Base-by-base conservation (phyloP, 2,888 invertebrate genomes). In the Rhogogaster chlorosoma region DNA sequence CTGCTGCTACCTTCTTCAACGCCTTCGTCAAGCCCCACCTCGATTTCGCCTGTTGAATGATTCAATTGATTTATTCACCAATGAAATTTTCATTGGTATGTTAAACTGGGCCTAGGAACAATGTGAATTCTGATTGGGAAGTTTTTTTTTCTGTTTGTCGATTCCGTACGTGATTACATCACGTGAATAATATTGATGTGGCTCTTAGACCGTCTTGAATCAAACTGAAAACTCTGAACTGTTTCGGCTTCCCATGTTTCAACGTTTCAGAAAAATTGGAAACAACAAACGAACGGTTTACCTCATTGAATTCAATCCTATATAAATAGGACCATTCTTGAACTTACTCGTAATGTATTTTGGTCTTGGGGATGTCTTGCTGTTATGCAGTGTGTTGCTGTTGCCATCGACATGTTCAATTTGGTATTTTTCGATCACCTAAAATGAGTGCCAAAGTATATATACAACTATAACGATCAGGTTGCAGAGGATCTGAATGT, bases 391-490 rank as follows among this genome's bases (percentile, higher is more conserved):
- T 18, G 95, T 94, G 91, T 95, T 95, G 93, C 95, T 95, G 89
- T 95, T 94, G 4, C 94, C 95, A 1, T 95, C 95, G 10, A 95
- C 89, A 29, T 93, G 94, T 26, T 95, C 95, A 83, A 94, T 95
- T 93, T 96, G 96, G 90, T 95, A 96, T 87, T 95, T 95, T 90
- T 95, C 95, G 88, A 96, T 95, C 88, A 96, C 96, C 96, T 96
- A 93, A 0, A 92, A 84, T 85, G 84, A 15, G 42, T 42, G n/a
- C 10, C 9, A 15, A 42, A 22, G 18, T 42, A 38, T 36, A 38
- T 22, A 38, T 38, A n/a, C 38, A n/a, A 3, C 15, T 15, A 10
- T 22, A 32, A 6, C 67, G 29, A 32, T 22, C n/a, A 9, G 12
- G 42, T 73, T 38, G 42, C 6, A 26, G 32, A 67, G 32, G 2